Conservation (phyloP, 2,888 invertebrate species). For the Thumatha senex region DNA sequence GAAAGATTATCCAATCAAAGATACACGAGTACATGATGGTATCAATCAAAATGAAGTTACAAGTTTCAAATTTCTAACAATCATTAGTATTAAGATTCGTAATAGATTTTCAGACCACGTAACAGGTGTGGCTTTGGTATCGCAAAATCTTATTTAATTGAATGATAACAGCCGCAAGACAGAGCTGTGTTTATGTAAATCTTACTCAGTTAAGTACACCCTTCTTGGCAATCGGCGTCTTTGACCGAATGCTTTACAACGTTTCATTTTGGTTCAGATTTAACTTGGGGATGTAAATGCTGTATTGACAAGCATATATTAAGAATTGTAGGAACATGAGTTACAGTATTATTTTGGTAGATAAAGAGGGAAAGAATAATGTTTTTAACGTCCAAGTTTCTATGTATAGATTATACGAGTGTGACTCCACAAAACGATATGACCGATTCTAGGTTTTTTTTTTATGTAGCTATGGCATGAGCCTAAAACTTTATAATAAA, state of each 20-base stretch:
- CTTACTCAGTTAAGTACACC: constrained; percentile 66
- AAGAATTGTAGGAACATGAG: neutral
- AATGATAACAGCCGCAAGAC: constrained; percentile 80
- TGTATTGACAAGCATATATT: neutral
- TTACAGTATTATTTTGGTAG: neutral
- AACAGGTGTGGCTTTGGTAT: constrained; percentile 67
- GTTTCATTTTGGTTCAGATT: constrained; percentile 52
- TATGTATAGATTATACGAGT: too few species aligned
- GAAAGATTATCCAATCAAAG: constrained; percentile 7
- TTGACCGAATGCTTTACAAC: constrained; percentile 50
- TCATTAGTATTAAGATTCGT: constrained; percentile 29
- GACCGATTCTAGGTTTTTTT: too few species aligned
- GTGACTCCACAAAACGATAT: too few species aligned
- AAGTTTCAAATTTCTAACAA: constrained; percentile 22
- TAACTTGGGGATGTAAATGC: constrained; percentile 27
- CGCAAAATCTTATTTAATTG: constrained; percentile 79
- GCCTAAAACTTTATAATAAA: too few species aligned
- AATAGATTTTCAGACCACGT: constrained; percentile 39
- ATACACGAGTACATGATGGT: constrained; percentile 1
- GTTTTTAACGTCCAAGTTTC: neutral
- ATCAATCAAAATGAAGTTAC: constrained; percentile 17
- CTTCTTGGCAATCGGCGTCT: constrained; percentile 64
- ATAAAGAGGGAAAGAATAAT: too few species aligned
- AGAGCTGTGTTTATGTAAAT: constrained; percentile 77
- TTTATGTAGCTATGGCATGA: too few species aligned